phyloP scores from a whole-genome alignment of 2,113 vertebrate species.

The Ciconia maguari region DNA sequence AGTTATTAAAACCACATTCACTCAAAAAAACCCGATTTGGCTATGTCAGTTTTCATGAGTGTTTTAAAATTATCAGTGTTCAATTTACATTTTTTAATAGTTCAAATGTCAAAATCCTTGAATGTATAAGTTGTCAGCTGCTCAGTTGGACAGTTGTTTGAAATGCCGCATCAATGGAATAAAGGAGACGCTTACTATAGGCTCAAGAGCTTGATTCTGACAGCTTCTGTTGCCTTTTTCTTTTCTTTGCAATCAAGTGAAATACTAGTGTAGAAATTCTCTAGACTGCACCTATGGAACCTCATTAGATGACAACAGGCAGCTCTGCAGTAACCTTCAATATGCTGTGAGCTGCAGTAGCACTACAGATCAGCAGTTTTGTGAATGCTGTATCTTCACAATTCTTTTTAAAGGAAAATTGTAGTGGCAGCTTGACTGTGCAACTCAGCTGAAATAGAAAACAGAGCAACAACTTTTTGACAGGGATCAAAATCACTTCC shows the following conservation, averaged over 20 bases:
- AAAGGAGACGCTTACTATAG: background rate
- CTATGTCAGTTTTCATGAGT: background rate
- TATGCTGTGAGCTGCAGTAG: background rate
- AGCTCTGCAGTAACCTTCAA: background rate
- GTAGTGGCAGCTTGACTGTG: background rate
- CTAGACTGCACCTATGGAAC: background rate
- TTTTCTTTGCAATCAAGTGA: background rate
- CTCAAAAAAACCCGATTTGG: background rate
- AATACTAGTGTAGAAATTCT: background rate
- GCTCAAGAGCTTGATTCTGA: background rate
- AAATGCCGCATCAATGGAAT: background rate
- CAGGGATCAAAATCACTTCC: background rate
- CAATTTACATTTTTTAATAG: background rate
- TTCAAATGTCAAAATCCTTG: background rate
- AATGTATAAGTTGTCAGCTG: accelerated
- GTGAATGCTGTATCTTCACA: background rate
- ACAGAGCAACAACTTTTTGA: background rate
- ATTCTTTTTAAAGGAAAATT: background rate
- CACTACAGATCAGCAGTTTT: background rate
- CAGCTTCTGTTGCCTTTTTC: background rate
- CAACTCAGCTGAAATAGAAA: background rate
- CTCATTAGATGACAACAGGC: background rate
- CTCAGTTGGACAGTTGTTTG: background rate
- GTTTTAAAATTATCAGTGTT: background rate
- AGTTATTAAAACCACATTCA: background rate